Conservation (phyloP, 2,888 invertebrate genomes). For the Eilema sororculum region DNA sequence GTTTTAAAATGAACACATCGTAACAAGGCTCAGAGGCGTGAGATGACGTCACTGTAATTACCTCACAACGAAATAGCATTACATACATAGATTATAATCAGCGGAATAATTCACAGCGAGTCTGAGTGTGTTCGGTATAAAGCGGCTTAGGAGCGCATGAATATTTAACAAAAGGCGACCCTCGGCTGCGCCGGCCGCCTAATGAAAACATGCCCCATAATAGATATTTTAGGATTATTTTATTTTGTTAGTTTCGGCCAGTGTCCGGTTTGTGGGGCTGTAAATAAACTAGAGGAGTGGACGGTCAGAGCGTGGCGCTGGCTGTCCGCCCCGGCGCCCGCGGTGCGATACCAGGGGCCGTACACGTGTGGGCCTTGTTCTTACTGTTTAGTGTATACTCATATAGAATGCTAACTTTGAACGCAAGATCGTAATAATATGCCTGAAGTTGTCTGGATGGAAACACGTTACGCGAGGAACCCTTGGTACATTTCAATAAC, state of each 20-base stretch:
- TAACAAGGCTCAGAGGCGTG: neutral
- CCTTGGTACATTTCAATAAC: neutral
- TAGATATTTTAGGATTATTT: constrained; percentile 49
- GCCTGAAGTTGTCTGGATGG: neutral
- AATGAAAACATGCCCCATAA: constrained; percentile 49
- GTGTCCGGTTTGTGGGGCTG: constrained; percentile 21
- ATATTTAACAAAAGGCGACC: constrained; percentile 57
- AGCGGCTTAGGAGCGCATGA: constrained; percentile 53
- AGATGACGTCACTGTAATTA: constrained; percentile 21
- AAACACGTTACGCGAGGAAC: neutral
- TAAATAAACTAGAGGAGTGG: constrained; percentile 28
- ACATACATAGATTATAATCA: constrained; percentile 36
- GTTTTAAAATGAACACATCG: no score
- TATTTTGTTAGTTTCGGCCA: constrained; percentile 38
- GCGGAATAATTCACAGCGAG: constrained; percentile 31
- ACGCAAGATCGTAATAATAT: neutral
- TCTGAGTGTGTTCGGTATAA: constrained; percentile 34
- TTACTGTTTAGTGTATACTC: neutral
- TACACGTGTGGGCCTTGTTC: neutral
- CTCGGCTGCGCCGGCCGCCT: constrained; percentile 29
- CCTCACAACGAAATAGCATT: constrained; percentile 16
- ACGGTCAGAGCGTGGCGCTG: neutral
- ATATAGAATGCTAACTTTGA: neutral
- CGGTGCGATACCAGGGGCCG: no score
- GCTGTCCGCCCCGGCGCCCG: no score